These are phyloP conservation scores for Fragum sueziense DNA, from an alignment of 2,888 invertebrate species.

Conservation along the genomic window DNA sequence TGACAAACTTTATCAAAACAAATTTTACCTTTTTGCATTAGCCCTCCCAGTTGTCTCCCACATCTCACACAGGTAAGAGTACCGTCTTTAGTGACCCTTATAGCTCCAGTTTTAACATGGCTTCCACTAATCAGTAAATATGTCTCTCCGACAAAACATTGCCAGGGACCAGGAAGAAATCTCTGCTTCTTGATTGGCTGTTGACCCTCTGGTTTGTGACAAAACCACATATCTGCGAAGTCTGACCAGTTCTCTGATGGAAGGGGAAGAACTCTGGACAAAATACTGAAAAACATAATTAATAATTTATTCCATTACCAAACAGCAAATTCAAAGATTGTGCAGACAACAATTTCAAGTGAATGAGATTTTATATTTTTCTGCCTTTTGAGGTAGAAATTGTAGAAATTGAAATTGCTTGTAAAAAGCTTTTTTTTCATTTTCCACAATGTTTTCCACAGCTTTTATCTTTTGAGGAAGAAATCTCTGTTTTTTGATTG, in stretches of 20 bases:
- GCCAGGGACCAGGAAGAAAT: conserved; percentile 62
- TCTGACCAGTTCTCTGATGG: conserved; percentile 78
- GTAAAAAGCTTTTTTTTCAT: too few species aligned
- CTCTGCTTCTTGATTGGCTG: background rate
- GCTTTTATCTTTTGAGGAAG: too few species aligned
- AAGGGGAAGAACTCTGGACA: conserved; percentile 69
- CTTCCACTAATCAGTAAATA: conserved; percentile 65
- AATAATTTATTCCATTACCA: too few species aligned
- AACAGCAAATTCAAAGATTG: too few species aligned
- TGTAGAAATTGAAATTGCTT: too few species aligned
- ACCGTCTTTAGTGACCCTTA: conserved; percentile 50
- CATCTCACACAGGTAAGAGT: conserved; percentile 67
- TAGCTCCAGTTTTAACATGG: conserved; percentile 53
- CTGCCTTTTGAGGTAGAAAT: too few species aligned
- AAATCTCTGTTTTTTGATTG: conserved; percentile 21
- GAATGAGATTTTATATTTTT: too few species aligned
- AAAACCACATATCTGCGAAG: conserved; percentile 77
- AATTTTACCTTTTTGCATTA: background rate
- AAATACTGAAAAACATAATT: conserved; percentile 11
- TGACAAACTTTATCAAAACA: background rate
- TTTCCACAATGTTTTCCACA: too few species aligned
- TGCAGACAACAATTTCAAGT: too few species aligned
- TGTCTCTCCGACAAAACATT: conserved; percentile 74
- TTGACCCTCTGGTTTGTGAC: conserved; percentile 67
- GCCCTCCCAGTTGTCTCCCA: conserved; percentile 64